Conservation (phyloP, 2,888 invertebrate genomes). For the Hyles lineata region DNA sequence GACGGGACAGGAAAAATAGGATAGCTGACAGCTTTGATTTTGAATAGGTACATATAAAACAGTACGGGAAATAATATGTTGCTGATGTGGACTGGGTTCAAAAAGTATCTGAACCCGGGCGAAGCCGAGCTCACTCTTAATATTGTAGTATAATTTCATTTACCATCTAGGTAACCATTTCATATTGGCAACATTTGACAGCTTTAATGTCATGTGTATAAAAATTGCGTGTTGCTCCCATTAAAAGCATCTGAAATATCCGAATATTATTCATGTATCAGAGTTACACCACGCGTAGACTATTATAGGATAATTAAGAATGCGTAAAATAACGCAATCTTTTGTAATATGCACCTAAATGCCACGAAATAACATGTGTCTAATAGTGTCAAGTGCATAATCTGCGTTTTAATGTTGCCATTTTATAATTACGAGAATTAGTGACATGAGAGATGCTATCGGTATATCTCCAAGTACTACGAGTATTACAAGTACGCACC, state of each 20-base stretch:
- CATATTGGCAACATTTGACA: background rate
- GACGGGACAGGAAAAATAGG: no score
- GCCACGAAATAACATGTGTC: background rate
- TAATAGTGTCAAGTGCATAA: background rate
- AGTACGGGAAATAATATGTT: no score
- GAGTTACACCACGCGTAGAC: background rate
- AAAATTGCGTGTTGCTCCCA: background rate
- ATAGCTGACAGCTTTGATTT: no score
- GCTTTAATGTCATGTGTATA: background rate
- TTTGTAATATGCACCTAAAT: slow-evolving; percentile 3
- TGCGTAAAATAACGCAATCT: background rate
- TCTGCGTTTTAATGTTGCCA: slow-evolving; percentile 5
- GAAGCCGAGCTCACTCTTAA: no score
- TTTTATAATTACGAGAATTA: slow-evolving; percentile 1
- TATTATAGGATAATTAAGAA: background rate
- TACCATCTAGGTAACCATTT: no score
- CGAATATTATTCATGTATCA: background rate
- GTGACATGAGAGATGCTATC: background rate
- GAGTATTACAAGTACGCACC: background rate
- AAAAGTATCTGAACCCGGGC: no score
- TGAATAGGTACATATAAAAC: no score
- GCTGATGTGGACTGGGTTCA: no score
- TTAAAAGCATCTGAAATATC: background rate
- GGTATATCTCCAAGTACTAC: background rate
- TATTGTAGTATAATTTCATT: no score